Base-by-base conservation (phyloP, 2,797 vertebrate species). In the Characodon lateralis region DNA sequence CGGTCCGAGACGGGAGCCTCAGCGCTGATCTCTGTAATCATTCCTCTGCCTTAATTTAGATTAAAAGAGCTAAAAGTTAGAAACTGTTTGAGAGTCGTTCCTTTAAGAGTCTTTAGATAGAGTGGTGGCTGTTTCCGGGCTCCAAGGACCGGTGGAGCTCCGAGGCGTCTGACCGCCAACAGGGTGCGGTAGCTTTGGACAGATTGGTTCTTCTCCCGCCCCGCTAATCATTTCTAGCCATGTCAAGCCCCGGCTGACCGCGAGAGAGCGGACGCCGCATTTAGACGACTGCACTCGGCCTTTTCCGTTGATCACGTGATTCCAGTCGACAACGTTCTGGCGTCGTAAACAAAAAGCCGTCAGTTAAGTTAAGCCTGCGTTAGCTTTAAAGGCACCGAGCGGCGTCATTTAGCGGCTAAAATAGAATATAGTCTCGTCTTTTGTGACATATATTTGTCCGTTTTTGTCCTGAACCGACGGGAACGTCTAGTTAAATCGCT, bases 221-320 rank as follows among this genome's bases (percentile, higher is more conserved):
- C 35, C 35, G 35, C 35, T 35, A 3, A 35, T 35, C 35, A 35
- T 35, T 35, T 31, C 14, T n/a, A 22, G 16, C 20, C 63, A 24
- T 5, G 51, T 53, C 51, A 53, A 53, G 18, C 51, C 16, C 51
- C 51, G 51, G 63, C 1, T 13, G 35, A 12, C 2, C 8, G 35
- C 63, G 20, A 66, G 31, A 31, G 26, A 41, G 61, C 22, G 28
- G 1, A 13, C 35, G n/a, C 43, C 82, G 70, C 18, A 82, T 31
- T 18, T 1, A 0, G 0, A 43, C 78, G 79, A 79, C 28, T 0
- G 1, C 0, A 2, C 66, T 84, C 83, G 85, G 69, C 22, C 18
- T 0, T 4, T 35, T 83, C 81, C 80, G 74, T 51, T 6, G 5
- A 1, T 85, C 82, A 89, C 77, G 28, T 88, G 77, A 73, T 12